Conservation (phyloP, 2,113 vertebrate genomes). For the Hyperoodon ampullatus region DNA sequence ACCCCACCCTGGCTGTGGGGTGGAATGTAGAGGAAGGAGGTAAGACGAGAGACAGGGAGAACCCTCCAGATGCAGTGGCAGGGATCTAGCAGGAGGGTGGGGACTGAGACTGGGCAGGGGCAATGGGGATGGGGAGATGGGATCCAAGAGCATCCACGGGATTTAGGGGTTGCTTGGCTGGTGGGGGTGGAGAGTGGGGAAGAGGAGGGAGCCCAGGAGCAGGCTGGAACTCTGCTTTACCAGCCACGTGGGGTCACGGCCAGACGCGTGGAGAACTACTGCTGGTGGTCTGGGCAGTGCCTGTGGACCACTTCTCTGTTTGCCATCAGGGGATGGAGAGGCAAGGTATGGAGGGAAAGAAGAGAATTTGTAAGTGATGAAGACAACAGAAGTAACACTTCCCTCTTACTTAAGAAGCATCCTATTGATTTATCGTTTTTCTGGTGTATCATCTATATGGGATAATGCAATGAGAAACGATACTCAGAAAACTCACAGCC, state of each 20-base stretch:
- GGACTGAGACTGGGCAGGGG: not conserved
- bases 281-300: not conserved
- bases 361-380: not conserved
- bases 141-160: not conserved
- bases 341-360: not conserved
- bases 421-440: not conserved
- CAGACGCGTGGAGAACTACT: not conserved
- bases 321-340: not conserved
- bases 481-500: not conserved
- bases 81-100: not conserved
- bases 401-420: not conserved
- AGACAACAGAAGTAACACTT: not conserved
- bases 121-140: not conserved
- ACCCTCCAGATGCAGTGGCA: not conserved
- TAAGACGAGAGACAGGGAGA: not conserved
- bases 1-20: not conserved
- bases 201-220: not conserved
- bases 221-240: not conserved
- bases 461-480: not conserved
- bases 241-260: fast-evolving
- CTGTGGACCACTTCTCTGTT: no score
- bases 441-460: not conserved
- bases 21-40: not conserved
- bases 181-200: not conserved
- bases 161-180: not conserved